These are phyloP conservation scores for Acrossocheilus fasciatus DNA, from an alignment of 2,797 vertebrate genomes.

Conservation along the genomic window DNA sequence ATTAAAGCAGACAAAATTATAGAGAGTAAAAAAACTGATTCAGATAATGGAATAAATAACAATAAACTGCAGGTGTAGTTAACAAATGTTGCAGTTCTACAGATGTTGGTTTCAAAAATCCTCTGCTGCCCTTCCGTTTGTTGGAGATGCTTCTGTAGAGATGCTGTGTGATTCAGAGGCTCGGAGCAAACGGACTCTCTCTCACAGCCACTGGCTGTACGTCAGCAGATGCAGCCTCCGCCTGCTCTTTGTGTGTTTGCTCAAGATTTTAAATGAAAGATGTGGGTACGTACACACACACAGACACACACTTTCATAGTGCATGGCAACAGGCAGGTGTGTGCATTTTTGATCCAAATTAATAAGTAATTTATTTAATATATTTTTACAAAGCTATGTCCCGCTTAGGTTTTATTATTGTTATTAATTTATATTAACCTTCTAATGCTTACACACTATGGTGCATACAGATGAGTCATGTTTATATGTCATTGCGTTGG, in stretches of 20 bases:
- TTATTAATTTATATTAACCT: background rate
- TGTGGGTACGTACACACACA: background rate
- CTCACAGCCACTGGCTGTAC: slow-evolving; percentile 44
- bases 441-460: background rate
- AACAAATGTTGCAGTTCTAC: slow-evolving; percentile 14
- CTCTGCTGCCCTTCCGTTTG: slow-evolving; percentile 26
- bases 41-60: background rate
- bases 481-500: background rate
- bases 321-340: background rate
- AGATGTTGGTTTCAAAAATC: slow-evolving; percentile 9
- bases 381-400: background rate
- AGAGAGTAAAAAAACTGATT: background rate
- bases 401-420: background rate
- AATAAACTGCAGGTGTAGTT: slow-evolving; percentile 1
- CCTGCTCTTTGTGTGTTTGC: slow-evolving; percentile 42
- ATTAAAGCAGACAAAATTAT: background rate
- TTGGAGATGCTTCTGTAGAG: slow-evolving; percentile 25
- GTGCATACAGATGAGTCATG: background rate
- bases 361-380: background rate
- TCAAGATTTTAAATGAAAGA: slow-evolving; percentile 38
- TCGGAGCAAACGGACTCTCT: slow-evolving; percentile 45
- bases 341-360: slow-evolving; percentile 1
- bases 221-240: slow-evolving; percentile 44
- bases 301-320: background rate
- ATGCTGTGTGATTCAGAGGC: slow-evolving; percentile 39